Evolutionary conservation across 2,113 vertebrate genomes (phyloP), one percentile per base, ranked within the genome.

Genomic region (Mormyrus iriodes): DNA sequence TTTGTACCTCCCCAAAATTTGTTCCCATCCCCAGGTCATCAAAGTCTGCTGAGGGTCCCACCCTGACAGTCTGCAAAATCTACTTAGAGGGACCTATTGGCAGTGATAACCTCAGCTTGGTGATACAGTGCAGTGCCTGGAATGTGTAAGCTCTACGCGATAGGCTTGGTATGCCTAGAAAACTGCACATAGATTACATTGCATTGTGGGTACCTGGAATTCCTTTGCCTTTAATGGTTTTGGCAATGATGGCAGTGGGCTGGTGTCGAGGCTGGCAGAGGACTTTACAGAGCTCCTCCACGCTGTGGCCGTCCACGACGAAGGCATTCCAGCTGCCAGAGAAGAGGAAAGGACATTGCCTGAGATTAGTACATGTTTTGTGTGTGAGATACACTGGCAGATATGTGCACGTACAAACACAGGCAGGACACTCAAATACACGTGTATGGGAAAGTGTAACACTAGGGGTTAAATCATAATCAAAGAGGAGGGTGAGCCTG

Each of bases 171-270:
- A 3, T 69, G 27, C 27, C 53, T 24, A 58, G 21, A 58, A 19
- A 58, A 5, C 6, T 24, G 53, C 13, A n/a, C 4, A 31, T 69
- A 31, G 61, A 69, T 69, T 69, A 1, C n/a, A 69, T 12, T 69
- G 61, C 61, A 69, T 31, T 69, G 10, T 69, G 61, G 61, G 61
- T 69, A 97, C 97, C 95, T 94, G 96, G 93, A n/a, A 97, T 94
- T 3, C 97, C 97, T 91, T 95, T 96, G 65, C 97, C 96, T 91
- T 96, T 98, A 90, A 96, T 96, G 1, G 97, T 98, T 93, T 97
- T 97, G 88, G 97, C 97, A 3, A 98, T 93, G n/a, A 98, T 95
- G 86, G 96, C 97, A 0, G 97, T 98, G 90, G 97, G 97, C 91
- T 96, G 96, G 69, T 95, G 96, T 91, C 96, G 88, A 48, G 97